Percentiles rank a stretch among this genome's conserved stretches.
phyloP scores from a whole-genome alignment of 2,797 vertebrate species.

The Aratinga solstitialis region DNA sequence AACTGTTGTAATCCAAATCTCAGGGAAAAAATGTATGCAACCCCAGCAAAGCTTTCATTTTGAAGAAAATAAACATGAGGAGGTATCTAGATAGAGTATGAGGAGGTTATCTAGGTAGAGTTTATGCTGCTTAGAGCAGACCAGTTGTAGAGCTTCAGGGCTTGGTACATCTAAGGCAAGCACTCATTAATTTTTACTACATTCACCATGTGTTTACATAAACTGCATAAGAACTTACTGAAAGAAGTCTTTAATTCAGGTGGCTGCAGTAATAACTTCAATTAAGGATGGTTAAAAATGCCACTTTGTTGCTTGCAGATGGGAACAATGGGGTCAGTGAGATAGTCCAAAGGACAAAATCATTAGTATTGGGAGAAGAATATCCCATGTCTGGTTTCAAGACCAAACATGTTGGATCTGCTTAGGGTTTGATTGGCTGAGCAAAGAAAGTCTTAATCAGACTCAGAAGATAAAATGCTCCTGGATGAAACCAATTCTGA shows the following conservation, averaged over 20 bases:
- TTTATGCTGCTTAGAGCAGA: not conserved
- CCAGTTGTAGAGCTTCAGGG: not conserved
- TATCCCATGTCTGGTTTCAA: not conserved
- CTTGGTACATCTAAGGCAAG: not conserved
- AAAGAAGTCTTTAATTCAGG: not conserved
- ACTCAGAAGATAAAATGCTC: not conserved
- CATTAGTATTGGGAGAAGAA: fast-evolving
- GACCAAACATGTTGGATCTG: not conserved
- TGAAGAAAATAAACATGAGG: not conserved
- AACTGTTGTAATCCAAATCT: not conserved
- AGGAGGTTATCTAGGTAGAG: not conserved
- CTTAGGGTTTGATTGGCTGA: not conserved
- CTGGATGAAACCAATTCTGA: not conserved
- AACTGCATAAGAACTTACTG: not conserved
- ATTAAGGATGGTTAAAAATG: not conserved
- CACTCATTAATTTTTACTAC: not conserved
- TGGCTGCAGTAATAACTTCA: not conserved
- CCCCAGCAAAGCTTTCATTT: not conserved
- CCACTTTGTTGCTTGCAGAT: not conserved
- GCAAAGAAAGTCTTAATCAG: not conserved
- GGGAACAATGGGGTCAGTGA: not conserved
- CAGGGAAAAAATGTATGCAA: not conserved
- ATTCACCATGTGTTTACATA: not conserved
- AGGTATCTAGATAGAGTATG: not conserved
- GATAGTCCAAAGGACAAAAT: not conserved